Evolutionary conservation across 2,888 invertebrate species (phyloP), one percentile per base, ranked within the genome.

Genomic region (Amiota minor): DNA sequence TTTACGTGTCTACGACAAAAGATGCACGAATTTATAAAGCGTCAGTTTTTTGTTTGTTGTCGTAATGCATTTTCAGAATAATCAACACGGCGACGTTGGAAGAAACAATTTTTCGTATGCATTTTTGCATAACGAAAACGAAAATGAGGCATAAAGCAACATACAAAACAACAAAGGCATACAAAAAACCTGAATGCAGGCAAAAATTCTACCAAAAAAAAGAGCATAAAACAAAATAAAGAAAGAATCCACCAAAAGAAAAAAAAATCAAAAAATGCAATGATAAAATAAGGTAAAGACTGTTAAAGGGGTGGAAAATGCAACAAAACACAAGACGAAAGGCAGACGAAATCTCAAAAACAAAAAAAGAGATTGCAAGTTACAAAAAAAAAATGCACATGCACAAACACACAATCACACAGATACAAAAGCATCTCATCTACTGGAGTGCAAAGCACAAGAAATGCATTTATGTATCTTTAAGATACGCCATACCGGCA

Each of bases 401-500:
- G 2, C 46, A 14, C 65, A 49, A 4, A 53, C n/a, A 14, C 14
- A 23, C 23, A 23, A 1, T 23, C 23, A 35, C 35, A 35, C 20
- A 14, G 2, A 23, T n/a, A 2, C 59, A 20, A 16, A 59, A 20
- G 18, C 18, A 23, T 62, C 61, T 61, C 23, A n/a, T n/a, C 3
- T 12, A 53, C n/a, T 53, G 12, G 53, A 12, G n/a, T 53, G 14
- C 53, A n/a, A n/a, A n/a, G 12, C 59, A 59, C 75, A 83, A 77
- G 78, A 81, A 81, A 79, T 83, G 83, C 86, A 84, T 81, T 83
- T 84, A 83, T 81, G 84, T 83, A 83, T 84, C 83, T 84, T 81
- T 72, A 77, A 80, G 80, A 81, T 74, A 79, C 75, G 77, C 14
- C 72, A 72, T 65, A 71, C 75, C 73, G 74, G 64, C 55, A 20